Conservation (phyloP, 2,888 invertebrate genomes). For the Melanchra persicariae region DNA sequence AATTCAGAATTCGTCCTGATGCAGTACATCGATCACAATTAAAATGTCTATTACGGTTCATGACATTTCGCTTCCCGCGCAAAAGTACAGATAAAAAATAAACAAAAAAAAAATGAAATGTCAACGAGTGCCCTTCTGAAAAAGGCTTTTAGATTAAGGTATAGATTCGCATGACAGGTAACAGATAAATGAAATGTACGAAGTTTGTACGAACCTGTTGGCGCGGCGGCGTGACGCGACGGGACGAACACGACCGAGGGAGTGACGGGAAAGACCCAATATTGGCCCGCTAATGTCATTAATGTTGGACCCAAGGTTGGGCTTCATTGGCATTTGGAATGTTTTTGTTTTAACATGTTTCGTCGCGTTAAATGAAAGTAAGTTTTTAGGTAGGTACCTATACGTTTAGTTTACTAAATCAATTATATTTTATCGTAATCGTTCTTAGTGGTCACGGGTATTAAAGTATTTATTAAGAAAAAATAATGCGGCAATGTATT, state of each 20-base stretch:
- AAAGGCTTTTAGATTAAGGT: conserved; percentile 65
- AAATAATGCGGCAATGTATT: not conserved
- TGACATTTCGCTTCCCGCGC: conserved; percentile 51
- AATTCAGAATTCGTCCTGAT: conserved; percentile 18
- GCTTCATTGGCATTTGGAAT: conserved; percentile 36
- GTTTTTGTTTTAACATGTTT: conserved; percentile 34
- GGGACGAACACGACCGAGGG: conserved; percentile 79
- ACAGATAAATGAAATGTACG: conserved; percentile 62
- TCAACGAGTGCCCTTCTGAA: conserved; percentile 35
- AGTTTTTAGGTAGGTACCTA: not conserved
- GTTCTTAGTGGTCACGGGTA: not conserved
- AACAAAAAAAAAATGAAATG: conserved; percentile 42
- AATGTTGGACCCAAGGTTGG: conserved; percentile 69
- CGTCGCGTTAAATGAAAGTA: conserved; percentile 5
- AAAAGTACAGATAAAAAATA: conserved; percentile 35
- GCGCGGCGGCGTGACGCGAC: conserved; percentile 82
- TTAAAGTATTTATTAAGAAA: not conserved
- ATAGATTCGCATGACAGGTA: conserved; percentile 68
- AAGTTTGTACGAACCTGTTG: conserved; percentile 76
- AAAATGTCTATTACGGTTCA: conserved; percentile 28
- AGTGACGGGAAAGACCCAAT: conserved; percentile 80
- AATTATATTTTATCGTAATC: conserved; percentile 5
- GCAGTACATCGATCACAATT: conserved; percentile 43
- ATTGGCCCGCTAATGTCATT: conserved; percentile 61
- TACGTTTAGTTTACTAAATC: conserved; percentile 1